A percentile compares a stretch with the other conserved stretches of the same genome.
These are phyloP conservation scores for Lanius ludovicianus DNA, from an alignment of 2,113 vertebrate genomes.

Conservation along the genomic window DNA sequence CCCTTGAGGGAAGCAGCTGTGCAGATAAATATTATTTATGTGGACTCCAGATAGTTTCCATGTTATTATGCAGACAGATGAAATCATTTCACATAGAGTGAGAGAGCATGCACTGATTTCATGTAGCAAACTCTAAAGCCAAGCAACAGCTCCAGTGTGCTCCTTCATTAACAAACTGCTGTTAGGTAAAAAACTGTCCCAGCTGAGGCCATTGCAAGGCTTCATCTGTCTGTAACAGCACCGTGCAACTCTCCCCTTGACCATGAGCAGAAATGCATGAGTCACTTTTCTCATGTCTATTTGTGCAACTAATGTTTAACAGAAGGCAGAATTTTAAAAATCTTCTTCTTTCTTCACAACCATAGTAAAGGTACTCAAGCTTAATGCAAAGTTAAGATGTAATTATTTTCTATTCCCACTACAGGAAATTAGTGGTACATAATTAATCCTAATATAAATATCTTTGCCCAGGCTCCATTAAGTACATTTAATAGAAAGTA, in stretches of 20 bases:
- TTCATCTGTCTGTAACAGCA: not conserved
- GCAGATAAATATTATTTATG: not conserved
- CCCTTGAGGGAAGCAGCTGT: not conserved
- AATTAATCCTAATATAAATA: constrained; percentile 26
- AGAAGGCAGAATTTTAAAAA: not conserved
- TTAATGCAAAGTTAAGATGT: not conserved
- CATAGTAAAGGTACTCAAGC: not conserved
- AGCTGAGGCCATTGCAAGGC: not conserved
- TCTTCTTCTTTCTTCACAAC: not conserved
- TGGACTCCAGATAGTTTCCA: not conserved
- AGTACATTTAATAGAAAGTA: not conserved
- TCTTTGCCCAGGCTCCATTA: not conserved
- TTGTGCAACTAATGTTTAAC: not conserved
- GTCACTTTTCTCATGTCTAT: not conserved
- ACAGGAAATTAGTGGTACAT: constrained; percentile 8
- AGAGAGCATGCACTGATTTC: not conserved
- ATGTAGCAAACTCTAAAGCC: not conserved
- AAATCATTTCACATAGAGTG: not conserved
- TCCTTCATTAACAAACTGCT: not conserved
- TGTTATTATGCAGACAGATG: not conserved
- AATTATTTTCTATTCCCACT: not conserved
- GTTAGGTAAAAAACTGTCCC: not conserved
- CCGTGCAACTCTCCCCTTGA: not conserved
- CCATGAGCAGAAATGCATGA: not conserved
- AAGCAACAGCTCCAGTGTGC: not conserved